Conservation (phyloP, 1,140 invertebrate genomes). For the Drosophila ananassae region DNA sequence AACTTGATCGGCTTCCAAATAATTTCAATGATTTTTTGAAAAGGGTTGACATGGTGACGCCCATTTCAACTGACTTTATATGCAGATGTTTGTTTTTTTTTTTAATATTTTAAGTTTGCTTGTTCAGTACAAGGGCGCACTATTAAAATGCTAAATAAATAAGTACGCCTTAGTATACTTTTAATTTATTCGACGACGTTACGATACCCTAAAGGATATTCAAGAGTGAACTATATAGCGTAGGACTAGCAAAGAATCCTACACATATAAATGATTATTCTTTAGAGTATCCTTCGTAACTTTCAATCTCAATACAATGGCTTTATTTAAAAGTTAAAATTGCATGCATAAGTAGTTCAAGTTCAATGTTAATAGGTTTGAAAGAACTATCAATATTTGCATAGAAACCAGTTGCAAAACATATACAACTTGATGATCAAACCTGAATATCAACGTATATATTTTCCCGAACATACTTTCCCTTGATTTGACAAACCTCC, state of each 20-base stretch:
- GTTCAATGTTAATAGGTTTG: constrained; percentile 6
- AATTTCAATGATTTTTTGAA: background rate
- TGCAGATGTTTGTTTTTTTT: constrained; percentile 13
- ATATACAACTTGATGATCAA: background rate
- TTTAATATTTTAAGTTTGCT: constrained; percentile 19
- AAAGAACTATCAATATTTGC: constrained; percentile 6
- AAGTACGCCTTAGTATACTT: background rate
- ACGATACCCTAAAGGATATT: constrained; percentile 10
- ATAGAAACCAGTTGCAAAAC: constrained; percentile 22
- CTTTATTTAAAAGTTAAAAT: background rate
- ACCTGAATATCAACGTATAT: background rate
- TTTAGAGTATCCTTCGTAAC: background rate
- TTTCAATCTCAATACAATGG: background rate
- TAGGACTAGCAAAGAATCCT: too few relatives aligned
- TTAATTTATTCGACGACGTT: constrained; percentile 4
- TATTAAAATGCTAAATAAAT: constrained; percentile 12
- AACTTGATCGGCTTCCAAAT: constrained; percentile 3
- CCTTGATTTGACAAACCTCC: background rate
- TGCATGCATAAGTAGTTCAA: constrained; percentile 20
- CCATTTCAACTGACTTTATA: constrained; percentile 6
- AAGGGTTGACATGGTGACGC: constrained; percentile 36
- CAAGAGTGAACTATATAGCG: too few relatives aligned
- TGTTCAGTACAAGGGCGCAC: constrained; percentile 36
- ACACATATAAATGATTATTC: background rate
- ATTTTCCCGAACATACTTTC: background rate